Evolutionary conservation across 2,797 vertebrate genomes (phyloP).

Genomic region (Natrix natrix): DNA sequence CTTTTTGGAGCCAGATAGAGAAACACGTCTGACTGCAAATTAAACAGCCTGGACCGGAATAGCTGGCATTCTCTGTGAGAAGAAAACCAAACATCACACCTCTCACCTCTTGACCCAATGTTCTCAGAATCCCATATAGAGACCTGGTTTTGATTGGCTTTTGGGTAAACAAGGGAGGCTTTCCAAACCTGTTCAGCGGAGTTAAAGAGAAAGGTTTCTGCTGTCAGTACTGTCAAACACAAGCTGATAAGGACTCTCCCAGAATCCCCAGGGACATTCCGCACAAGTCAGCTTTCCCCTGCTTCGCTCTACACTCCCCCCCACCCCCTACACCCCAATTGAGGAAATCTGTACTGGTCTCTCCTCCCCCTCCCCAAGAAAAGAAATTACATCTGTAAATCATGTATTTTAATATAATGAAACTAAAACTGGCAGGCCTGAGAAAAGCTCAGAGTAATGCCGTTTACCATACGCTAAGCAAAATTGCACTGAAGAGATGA

Average conservation of each 20-base stretch:
- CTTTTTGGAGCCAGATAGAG: constrained; percentile 68
- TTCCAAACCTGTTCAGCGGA: constrained; percentile 63
- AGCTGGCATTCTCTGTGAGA: constrained; percentile 67
- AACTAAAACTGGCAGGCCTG: accelerated
- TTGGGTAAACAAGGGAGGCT: constrained; percentile 58
- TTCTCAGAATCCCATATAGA: constrained; percentile 59
- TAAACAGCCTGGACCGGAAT: constrained; percentile 65
- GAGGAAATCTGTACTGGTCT: constrained; percentile 35
- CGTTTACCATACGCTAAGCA: background rate
- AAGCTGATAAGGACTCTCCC: constrained; percentile 65
- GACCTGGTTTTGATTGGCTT: constrained; percentile 65
- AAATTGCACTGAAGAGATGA: background rate
- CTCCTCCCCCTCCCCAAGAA: background rate
- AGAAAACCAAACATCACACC: constrained; percentile 72
- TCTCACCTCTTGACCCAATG: constrained; percentile 72
- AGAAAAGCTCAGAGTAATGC: background rate
- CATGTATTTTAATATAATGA: constrained; percentile 9
- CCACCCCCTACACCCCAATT: background rate
- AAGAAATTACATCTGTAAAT: constrained; percentile 33
- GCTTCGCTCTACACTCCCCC: background rate
- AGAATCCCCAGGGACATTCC: constrained; percentile 58
- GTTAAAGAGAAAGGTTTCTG: constrained; percentile 52
- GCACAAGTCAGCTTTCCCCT: constrained; percentile 16
- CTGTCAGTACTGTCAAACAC: constrained; percentile 60
- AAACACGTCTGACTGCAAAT: constrained; percentile 71